phyloP scores from a whole-genome alignment of 2,888 invertebrate species.

The Euplagia quadripunctaria region DNA sequence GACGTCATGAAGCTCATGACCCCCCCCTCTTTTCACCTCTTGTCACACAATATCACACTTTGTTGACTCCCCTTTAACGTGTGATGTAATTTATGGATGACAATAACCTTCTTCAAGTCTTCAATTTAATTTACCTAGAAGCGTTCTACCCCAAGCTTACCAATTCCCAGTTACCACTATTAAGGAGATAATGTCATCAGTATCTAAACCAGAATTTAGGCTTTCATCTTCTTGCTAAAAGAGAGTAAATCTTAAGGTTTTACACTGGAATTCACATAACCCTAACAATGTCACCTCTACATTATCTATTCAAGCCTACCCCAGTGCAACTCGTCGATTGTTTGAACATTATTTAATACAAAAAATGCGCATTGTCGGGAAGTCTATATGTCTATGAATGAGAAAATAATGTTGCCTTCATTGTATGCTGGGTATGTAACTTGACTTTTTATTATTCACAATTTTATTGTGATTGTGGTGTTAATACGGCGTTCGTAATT shows the following conservation, averaged over 20 bases:
- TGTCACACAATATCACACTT: too few relatives aligned
- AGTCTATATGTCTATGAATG: constrained; percentile 40
- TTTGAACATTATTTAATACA: constrained; percentile 40
- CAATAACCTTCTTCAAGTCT: neutral
- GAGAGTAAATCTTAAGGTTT: neutral
- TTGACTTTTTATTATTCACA: constrained; percentile 35
- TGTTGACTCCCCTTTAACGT: too few relatives aligned
- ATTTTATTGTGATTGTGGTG: constrained; percentile 47
- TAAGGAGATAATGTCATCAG: neutral
- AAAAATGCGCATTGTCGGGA: constrained; percentile 56
- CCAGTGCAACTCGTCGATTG: constrained; percentile 46
- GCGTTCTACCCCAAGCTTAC: too few relatives aligned
- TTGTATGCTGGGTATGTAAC: constrained; percentile 44
- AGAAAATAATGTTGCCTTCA: constrained; percentile 52
- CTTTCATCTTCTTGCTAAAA: neutral
- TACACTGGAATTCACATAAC: neutral
- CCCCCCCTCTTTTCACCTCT: too few relatives aligned
- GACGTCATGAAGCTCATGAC: too few relatives aligned
- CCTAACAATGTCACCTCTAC: constrained; percentile 24
- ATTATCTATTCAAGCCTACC: constrained; percentile 26
- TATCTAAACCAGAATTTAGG: neutral
- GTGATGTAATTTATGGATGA: too few relatives aligned
- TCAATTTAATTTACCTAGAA: too few relatives aligned
- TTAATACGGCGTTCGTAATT: constrained; percentile 34
- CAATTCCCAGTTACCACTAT: too few relatives aligned